Conservation (phyloP, 1,140 invertebrate genomes). For the Lucilia sericata region DNA sequence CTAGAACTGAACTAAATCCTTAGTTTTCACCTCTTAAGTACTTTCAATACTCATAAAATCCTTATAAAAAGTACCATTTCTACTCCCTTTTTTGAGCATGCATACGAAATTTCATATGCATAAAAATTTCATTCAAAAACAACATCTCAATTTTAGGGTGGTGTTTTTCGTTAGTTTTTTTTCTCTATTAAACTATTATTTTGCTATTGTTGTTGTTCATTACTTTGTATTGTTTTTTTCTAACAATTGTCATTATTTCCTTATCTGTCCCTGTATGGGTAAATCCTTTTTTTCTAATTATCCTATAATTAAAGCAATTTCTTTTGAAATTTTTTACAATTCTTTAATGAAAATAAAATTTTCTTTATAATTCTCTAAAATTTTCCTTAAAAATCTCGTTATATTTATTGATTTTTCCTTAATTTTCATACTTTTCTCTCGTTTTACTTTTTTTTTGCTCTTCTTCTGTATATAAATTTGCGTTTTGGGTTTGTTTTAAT, state of each 20-base stretch:
- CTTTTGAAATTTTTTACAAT: too few species aligned
- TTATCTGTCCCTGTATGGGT: neutral
- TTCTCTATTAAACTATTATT: too few species aligned
- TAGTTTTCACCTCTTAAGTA: too few species aligned
- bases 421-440: neutral
- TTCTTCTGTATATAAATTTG: slow-evolving; percentile 28
- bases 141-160: slow-evolving; percentile 34
- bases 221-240: too few species aligned
- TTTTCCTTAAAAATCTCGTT: neutral
- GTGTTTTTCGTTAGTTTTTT: slow-evolving; percentile 34
- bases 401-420: slow-evolving; percentile 35
- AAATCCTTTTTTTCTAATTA: neutral
- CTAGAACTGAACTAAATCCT: too few species aligned
- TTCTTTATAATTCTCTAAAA: neutral
- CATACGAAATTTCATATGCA: neutral
- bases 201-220: too few species aligned
- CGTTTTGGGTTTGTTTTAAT: neutral
- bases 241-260: too few species aligned
- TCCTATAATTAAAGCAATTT: neutral
- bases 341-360: too few species aligned
- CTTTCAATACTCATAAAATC: neutral
- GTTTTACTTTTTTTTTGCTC: neutral
- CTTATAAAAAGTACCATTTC: neutral
- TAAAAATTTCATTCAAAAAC: slow-evolving; percentile 6
- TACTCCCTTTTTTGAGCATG: neutral